Evolutionary conservation across 2,797 vertebrate genomes (phyloP).

Genomic region (Gymnodraco acuticeps): DNA sequence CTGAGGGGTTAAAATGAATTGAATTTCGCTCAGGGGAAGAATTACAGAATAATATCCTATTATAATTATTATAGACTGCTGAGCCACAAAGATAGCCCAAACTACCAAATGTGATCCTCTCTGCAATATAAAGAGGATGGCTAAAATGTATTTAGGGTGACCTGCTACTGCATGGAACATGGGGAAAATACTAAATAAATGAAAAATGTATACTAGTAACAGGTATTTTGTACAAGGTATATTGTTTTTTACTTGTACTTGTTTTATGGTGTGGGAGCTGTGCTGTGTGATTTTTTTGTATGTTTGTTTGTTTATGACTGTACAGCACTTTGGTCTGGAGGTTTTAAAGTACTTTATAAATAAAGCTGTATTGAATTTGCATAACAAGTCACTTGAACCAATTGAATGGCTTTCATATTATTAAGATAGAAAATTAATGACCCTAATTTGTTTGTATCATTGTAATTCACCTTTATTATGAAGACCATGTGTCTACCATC

Average conservation of each 20-base stretch:
- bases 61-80: constrained; percentile 61
- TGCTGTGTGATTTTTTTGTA: no score
- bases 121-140: constrained; percentile 17
- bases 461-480: constrained; percentile 57
- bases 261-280: no score
- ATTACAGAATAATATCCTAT: constrained; percentile 57
- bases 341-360: no score
- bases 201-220: neutral
- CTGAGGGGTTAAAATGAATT: constrained; percentile 45
- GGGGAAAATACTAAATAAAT: neutral
- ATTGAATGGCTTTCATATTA: constrained; percentile 28
- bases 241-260: no score
- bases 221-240: no score
- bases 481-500: constrained; percentile 10
- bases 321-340: no score
- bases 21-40: constrained; percentile 54
- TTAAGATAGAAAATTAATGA: constrained; percentile 39
- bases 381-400: constrained; percentile 35
- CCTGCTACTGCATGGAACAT: neutral
- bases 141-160: constrained; percentile 4
- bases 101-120: constrained; percentile 32
- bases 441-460: constrained; percentile 34
- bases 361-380: neutral
- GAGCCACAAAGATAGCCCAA: constrained; percentile 39
- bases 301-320: no score